phyloP scores from a whole-genome alignment of 2,797 vertebrate genomes.

The Steatocranus sp. region DNA sequence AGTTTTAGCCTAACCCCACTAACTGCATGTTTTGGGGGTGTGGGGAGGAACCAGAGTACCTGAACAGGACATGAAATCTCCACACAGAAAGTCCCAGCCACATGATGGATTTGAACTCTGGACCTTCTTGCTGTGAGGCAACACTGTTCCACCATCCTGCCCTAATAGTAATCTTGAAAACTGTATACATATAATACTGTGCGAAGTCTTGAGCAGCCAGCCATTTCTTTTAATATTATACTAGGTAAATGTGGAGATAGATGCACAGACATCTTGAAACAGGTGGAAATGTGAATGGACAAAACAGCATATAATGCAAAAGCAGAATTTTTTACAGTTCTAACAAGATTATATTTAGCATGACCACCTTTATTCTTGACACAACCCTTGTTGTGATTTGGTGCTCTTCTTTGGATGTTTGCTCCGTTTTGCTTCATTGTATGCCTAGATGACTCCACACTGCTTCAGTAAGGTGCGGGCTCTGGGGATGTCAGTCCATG shows the following conservation, averaged over 20 bases:
- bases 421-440: background rate
- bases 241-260: background rate
- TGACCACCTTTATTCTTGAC: fast-evolving
- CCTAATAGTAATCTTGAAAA: fast-evolving
- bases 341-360: background rate
- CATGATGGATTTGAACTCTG: background rate
- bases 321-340: background rate
- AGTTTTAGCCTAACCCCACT: background rate
- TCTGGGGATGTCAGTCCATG: background rate
- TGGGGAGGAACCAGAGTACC: background rate
- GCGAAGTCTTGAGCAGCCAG: background rate
- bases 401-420: background rate
- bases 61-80: background rate
- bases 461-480: background rate
- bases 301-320: background rate
- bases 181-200: background rate
- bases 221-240: fast-evolving
- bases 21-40: background rate
- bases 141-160: background rate
- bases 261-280: background rate
- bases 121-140: background rate
- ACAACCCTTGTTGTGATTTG: background rate
- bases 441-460: background rate
- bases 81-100: background rate
- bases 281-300: background rate